Evolutionary conservation across 2,797 vertebrate species (phyloP).

Genomic region (Eulemur rubriventer): DNA sequence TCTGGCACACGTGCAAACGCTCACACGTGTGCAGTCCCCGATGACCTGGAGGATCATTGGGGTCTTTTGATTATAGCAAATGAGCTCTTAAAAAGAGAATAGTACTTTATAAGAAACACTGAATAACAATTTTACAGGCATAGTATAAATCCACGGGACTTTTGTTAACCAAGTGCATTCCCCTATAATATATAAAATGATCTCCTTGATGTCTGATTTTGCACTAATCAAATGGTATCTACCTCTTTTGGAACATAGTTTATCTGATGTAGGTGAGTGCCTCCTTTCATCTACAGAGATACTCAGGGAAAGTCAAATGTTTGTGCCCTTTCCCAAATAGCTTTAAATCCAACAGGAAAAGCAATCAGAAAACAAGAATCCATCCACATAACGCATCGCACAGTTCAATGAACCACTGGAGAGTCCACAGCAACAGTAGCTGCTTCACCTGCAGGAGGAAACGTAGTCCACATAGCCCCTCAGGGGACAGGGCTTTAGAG

Average conservation of each 20-base stretch:
- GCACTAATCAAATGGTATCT: background rate
- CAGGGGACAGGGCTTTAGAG: background rate
- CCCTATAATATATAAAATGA: background rate
- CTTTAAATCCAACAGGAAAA: slow-evolving; percentile 1
- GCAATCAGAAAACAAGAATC: background rate
- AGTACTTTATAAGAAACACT: background rate
- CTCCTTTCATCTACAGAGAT: background rate
- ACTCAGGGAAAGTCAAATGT: background rate
- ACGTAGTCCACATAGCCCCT: fast-evolving
- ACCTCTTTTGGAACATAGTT: background rate
- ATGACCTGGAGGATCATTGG: too few relatives aligned
- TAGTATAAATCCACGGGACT: background rate
- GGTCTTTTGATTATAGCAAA: background rate
- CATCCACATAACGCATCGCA: background rate
- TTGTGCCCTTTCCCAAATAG: background rate
- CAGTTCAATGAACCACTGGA: background rate
- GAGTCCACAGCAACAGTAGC: background rate
- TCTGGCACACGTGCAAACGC: too few relatives aligned
- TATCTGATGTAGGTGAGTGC: background rate
- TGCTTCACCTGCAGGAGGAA: background rate
- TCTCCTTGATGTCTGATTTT: background rate
- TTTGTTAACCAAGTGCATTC: background rate
- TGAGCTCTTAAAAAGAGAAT: background rate
- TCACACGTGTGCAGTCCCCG: background rate
- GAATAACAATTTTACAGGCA: background rate